Evolutionary conservation across 1,140 invertebrate genomes (phyloP), one percentile per base, ranked within the genome.

Genomic region (Lordiphosa stackelbergi): DNA sequence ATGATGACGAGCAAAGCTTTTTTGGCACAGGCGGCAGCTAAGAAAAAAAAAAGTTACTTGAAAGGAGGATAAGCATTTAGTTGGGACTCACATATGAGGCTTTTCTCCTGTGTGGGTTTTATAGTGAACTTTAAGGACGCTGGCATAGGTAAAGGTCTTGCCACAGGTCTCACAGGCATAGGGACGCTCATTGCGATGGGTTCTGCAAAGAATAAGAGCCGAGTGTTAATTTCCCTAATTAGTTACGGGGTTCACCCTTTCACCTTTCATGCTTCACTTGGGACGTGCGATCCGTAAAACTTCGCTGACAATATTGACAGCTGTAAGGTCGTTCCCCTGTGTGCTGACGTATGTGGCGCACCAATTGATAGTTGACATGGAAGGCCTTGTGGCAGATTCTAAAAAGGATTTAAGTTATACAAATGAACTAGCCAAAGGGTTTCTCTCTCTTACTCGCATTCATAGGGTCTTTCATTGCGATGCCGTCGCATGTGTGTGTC

Each of bases 141-240:
- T 91, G 40, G 91, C 90, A n/a, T 91, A 90, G 24, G 91, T 93
- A 75, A 94, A 95, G 0, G 92, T 91, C 79, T 94, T 94, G 0
- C 91, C 90, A 73, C 93, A 94, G 0, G 90, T 90, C 0, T 89
- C 89, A 57, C 93, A 94, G 31, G 90, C 89, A 66, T 93, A 94
- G 0, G 93, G 93, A 7, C 93, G 87, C 68, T 94, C 94, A 2
- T 95, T 95, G 2, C 93, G 94, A 87, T 97, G 95, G 8, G 74
- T 85, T 36, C 86, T 87, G 42, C 5, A n/a, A 10, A 0, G 5
- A 11, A 19, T 4, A 49, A 11, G 12, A 51, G 8, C 40, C 13
- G 5, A n/a, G 5, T 47, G 9, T 34, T 31, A 13, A 5, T 6
- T 22, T 8, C 12, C 5, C 11, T 34, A 19, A 5, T 31, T 49